Evolutionary conservation across 2,797 vertebrate genomes (phyloP).

Genomic region (Trachops cirrhosus): DNA sequence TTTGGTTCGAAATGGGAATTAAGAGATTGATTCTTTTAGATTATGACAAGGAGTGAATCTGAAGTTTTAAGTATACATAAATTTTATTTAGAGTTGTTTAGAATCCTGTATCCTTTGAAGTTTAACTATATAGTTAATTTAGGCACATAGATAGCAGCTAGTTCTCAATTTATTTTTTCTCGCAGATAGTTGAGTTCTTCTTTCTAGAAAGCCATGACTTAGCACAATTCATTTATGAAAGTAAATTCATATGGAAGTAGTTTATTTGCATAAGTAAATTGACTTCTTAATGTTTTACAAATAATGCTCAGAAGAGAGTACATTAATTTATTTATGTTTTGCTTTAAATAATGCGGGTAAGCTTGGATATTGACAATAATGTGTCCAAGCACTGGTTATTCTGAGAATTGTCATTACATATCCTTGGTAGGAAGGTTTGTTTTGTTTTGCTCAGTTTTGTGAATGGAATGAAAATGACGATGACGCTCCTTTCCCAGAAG

Average conservation of each 20-base stretch:
- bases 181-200: not conserved
- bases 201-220: not conserved
- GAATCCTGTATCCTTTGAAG: not conserved
- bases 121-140: not conserved
- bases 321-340: not conserved
- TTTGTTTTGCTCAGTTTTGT: not conserved
- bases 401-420: not conserved
- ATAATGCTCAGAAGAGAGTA: not conserved
- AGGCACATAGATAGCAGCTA: not conserved
- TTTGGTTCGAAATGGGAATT: not conserved
- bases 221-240: not conserved
- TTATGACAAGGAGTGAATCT: not conserved
- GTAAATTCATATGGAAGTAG: not conserved
- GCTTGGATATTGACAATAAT: not conserved
- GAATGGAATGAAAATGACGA: not conserved
- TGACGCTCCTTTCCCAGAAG: not conserved
- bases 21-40: not conserved
- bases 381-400: not conserved
- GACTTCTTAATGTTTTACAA: not conserved
- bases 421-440: not conserved
- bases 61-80: not conserved
- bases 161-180: not conserved
- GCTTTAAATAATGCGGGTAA: not conserved
- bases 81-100: not conserved
- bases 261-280: not conserved